Conservation (phyloP, 2,113 vertebrate genomes). For the Geothlypis trichas region DNA sequence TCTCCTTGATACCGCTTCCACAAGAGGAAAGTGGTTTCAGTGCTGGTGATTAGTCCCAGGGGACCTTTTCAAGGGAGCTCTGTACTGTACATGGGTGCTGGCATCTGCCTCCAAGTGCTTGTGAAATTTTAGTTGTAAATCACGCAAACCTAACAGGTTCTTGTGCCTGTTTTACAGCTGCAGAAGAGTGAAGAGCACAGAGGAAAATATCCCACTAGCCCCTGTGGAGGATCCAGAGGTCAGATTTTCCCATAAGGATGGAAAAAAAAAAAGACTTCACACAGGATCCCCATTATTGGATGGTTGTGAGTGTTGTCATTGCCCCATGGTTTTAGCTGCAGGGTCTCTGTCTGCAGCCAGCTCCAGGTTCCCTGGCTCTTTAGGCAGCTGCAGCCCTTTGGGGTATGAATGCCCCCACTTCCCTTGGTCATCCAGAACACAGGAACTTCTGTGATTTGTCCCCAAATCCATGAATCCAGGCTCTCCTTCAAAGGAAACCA, state of each 20-base stretch:
- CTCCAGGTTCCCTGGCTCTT: not conserved
- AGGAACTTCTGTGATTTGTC: not conserved
- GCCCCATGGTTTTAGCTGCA: not conserved
- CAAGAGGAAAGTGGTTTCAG: not conserved
- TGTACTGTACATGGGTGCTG: not conserved
- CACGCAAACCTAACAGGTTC: not conserved
- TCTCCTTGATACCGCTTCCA: not conserved
- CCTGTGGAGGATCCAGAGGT: not conserved
- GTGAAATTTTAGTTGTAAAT: not conserved
- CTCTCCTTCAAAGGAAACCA: not conserved
- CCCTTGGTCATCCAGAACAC: fast-evolving
- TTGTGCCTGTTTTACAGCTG: not conserved
- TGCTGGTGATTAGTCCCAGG: not conserved
- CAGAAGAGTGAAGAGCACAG: not conserved
- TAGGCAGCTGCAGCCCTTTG: not conserved
- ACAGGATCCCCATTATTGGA: not conserved
- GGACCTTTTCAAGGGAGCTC: not conserved
- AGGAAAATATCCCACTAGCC: not conserved
- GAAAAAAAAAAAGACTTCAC: not conserved
- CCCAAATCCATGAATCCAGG: not conserved
- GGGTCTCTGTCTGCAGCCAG: not conserved
- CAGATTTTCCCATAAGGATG: not conserved
- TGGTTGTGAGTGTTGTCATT: not conserved
- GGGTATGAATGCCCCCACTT: fast-evolving
- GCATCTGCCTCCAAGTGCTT: not conserved